A percentile compares a stretch with the other conserved stretches of the same genome.
These are phyloP conservation scores for Aricia artaxerxes DNA, from an alignment of 2,888 invertebrate genomes.

Conservation along the genomic window DNA sequence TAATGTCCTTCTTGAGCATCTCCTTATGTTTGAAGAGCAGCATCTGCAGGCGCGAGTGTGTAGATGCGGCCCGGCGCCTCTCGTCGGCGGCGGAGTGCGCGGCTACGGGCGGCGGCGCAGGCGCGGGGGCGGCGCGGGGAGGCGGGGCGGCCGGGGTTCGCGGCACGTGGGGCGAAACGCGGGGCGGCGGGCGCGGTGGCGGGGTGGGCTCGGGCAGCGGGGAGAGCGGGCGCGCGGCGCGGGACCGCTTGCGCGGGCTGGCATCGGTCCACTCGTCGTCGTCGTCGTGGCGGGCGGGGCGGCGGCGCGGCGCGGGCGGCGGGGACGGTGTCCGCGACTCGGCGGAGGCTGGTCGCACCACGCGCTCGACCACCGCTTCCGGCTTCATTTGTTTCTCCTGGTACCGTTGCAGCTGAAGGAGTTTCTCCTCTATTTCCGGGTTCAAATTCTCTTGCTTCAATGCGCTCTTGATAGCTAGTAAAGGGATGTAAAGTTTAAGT, in stretches of 20 bases:
- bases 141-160: constrained; percentile 55
- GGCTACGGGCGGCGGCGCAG: constrained; percentile 42
- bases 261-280: constrained; percentile 72
- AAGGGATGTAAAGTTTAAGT: background rate
- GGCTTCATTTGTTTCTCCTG: constrained; percentile 89
- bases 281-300: constrained; percentile 60
- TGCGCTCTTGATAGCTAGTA: constrained; percentile 93
- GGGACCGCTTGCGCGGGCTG: constrained; percentile 60
- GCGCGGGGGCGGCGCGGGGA: constrained; percentile 35
- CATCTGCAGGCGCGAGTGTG: constrained; percentile 84
- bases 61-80: constrained; percentile 78
- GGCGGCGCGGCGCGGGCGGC: constrained; percentile 53
- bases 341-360: constrained; percentile 49
- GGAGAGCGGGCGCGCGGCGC: constrained; percentile 42
- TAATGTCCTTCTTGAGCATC: constrained; percentile 94
- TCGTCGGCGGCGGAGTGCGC: constrained; percentile 60
- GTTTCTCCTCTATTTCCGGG: constrained; percentile 95
- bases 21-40: constrained; percentile 94
- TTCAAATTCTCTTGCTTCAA: constrained; percentile 94
- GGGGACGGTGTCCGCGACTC: constrained; percentile 53
- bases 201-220: constrained; percentile 47
- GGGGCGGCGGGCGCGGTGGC: constrained; percentile 40
- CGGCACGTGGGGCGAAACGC: constrained; percentile 50
- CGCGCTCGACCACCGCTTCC: constrained; percentile 65
- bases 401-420: constrained; percentile 91